phyloP scores from a whole-genome alignment of 2,113 vertebrate species.

The Sylvia atricapilla region DNA sequence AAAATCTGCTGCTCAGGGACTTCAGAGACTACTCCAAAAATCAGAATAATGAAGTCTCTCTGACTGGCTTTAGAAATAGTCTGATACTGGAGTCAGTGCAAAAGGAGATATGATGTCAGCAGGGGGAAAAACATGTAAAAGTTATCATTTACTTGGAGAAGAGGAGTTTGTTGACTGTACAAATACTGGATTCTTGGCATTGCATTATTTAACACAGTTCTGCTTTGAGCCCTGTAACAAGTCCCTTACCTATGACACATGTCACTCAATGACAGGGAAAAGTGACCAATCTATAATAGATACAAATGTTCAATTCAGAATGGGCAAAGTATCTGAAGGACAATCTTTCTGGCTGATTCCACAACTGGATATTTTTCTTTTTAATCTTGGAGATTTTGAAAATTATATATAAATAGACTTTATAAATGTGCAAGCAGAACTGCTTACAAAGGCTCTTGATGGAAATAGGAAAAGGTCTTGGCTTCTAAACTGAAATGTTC shows the following conservation, averaged over 20 bases:
- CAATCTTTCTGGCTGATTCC: not conserved
- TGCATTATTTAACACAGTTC: not conserved
- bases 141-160: not conserved
- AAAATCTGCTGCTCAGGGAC: not conserved
- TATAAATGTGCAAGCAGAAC: not conserved
- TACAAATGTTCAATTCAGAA: not conserved
- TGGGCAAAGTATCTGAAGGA: not conserved
- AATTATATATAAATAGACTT: not conserved
- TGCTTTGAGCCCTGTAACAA: not conserved
- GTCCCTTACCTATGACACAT: not conserved
- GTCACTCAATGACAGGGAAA: not conserved
- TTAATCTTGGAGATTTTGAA: not conserved
- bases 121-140: not conserved
- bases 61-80: not conserved
- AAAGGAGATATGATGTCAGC: not conserved
- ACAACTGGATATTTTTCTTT: not conserved
- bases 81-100: not conserved
- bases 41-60: not conserved
- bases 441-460: not conserved
- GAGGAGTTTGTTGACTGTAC: not conserved
- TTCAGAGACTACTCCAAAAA: not conserved
- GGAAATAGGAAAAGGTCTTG: not conserved
- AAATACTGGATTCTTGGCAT: not conserved
- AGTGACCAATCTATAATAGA: not conserved
- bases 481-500: not conserved